A percentile compares a stretch with the other conserved stretches of the same genome.
phyloP scores from a whole-genome alignment of 2,888 invertebrate species.

The Maniola hyperantus region DNA sequence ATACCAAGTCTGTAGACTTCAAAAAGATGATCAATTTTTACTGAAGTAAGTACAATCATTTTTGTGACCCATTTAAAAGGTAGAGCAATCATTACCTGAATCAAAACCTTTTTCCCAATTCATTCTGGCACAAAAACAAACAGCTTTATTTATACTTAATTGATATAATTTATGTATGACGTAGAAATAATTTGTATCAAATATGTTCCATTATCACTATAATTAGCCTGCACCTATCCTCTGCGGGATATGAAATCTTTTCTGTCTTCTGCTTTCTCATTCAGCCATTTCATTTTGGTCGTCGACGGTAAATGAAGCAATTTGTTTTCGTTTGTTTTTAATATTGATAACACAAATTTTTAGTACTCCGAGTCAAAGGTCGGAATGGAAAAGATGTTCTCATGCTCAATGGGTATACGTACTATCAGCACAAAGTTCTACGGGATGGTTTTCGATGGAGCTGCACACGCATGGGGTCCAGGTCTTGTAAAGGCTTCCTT shows the following conservation, averaged over 20 bases:
- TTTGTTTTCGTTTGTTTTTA: background rate
- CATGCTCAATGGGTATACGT: slow-evolving; percentile 74
- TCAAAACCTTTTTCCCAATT: too few relatives aligned
- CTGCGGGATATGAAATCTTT: background rate
- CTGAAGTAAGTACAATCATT: too few relatives aligned
- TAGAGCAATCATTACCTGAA: too few relatives aligned
- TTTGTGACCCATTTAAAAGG: too few relatives aligned
- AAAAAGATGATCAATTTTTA: too few relatives aligned
- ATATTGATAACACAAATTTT: slow-evolving; percentile 47
- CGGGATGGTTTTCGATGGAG: slow-evolving; percentile 76
- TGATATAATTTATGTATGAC: too few relatives aligned
- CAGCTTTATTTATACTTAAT: too few relatives aligned
- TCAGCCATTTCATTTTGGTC: background rate
- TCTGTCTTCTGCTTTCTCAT: background rate
- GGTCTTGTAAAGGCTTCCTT: slow-evolving; percentile 72
- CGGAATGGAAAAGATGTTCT: slow-evolving; percentile 70
- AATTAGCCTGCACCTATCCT: background rate
- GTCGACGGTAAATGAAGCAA: background rate
- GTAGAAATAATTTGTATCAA: too few relatives aligned
- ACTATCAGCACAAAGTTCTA: slow-evolving; percentile 72
- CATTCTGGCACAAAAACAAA: too few relatives aligned
- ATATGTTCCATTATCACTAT: background rate
- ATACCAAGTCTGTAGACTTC: too few relatives aligned
- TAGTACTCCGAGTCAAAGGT: slow-evolving; percentile 73
- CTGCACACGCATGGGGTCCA: slow-evolving; percentile 77